Evolutionary conservation across 2,113 vertebrate genomes (phyloP), one percentile per base, ranked within the genome.

Genomic region (Eurypyga helias): DNA sequence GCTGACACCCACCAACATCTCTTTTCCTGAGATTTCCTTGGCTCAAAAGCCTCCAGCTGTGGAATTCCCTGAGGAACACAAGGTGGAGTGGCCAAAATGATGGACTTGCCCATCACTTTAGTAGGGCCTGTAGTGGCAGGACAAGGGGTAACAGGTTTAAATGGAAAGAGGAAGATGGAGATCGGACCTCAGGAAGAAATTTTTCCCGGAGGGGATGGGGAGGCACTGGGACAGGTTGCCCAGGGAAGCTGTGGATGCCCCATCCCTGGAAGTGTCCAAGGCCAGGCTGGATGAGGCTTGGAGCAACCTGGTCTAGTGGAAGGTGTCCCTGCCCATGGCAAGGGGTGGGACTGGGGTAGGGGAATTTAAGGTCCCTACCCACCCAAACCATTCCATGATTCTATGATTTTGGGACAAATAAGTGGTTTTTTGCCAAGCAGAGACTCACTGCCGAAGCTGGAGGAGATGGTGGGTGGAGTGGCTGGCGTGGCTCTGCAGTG

Each of bases 391-490:
- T 38, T 33, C 79, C 20, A 6, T 5, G 16, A 26, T 26, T 33
- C n/a, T 36, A 20, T 8, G 28, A 60, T 41, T 71, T 31, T 4
- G 33, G 54, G 57, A 20, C 29, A 26, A 58, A 48, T 5, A 52
- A 21, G 20, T 1, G 15, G 0, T 0, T 13, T 38, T 41, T n/a
- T 3, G 5, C 61, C 12, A 23, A 57, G 61, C 24, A 21, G 13
- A 23, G 21, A 99, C 99, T 99, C 94, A 99, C 99, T 99, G 96
- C 99, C 99, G 1, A 99, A 99, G 98, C 98, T 99, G 92, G 99
- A 99, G 31, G 99, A 99, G 97, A 99, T 99, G 97, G 99, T 99
- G 91, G 97, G 99, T 99, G 91, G 99, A 99, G 81, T 99, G 99
- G 96, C 99, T 99, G 95, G 99, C 99, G 92, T 99, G 99, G 96